A percentile compares a stretch with the other conserved stretches of the same genome.
Conservation (phyloP, 2,888 invertebrate species). For the Agrypnus murinus region DNA sequence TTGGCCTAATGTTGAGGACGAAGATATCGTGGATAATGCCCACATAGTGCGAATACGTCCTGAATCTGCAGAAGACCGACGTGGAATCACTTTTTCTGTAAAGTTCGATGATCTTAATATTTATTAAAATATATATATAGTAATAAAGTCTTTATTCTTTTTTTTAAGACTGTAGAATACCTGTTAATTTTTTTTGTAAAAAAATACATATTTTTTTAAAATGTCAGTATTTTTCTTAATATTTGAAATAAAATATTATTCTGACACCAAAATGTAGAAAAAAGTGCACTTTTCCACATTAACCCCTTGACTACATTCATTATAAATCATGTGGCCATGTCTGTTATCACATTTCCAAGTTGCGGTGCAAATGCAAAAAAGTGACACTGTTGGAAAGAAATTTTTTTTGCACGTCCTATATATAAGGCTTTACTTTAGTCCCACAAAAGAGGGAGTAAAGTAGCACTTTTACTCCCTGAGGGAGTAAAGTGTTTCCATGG, state of each 20-base stretch:
- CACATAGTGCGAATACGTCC: conserved; percentile 15
- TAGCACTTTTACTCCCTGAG: too few relatives aligned
- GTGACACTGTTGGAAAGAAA: neutral
- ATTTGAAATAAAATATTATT: neutral
- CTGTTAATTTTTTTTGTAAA: neutral
- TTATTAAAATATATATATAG: neutral
- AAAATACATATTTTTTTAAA: neutral
- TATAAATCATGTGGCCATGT: neutral
- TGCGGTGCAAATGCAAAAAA: neutral
- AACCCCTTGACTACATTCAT: neutral
- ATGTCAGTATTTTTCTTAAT: neutral
- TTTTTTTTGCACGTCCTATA: too few relatives aligned
- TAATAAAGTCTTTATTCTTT: neutral
- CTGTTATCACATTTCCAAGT: neutral
- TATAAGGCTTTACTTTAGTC: too few relatives aligned
- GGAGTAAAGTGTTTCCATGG: too few relatives aligned
- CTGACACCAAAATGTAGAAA: neutral
- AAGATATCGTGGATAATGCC: neutral
- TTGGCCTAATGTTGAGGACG: conserved; percentile 1
- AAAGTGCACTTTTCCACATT: neutral
- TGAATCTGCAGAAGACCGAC: neutral
- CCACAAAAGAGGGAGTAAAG: too few relatives aligned
- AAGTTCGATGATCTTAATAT: neutral
- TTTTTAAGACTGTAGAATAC: neutral
- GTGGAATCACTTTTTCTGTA: neutral